A percentile compares a stretch with the other conserved stretches of the same genome.
Conservation (phyloP, 2,797 vertebrate genomes). For the Antennarius maculatus region DNA sequence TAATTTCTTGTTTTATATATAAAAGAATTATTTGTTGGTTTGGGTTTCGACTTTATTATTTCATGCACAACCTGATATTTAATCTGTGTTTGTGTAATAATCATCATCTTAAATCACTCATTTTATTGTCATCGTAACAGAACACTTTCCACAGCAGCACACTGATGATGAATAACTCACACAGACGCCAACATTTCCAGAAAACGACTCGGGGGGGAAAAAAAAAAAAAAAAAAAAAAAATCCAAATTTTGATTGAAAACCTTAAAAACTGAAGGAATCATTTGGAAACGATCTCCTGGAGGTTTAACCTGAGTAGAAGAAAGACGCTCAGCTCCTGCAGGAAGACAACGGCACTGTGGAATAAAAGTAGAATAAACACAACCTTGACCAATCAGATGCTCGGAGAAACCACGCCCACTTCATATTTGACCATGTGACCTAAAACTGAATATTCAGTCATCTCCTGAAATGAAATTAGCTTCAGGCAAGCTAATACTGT, state of each 20-base stretch:
- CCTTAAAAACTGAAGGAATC: not conserved
- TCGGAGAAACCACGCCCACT: not conserved
- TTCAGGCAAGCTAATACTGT: no score
- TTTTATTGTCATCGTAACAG: conserved; percentile 19
- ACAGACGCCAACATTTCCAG: not conserved
- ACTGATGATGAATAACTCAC: not conserved
- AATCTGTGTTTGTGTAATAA: no score
- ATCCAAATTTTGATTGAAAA: not conserved
- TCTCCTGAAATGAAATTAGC: no score
- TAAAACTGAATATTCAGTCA: no score
- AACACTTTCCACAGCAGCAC: conserved; percentile 18
- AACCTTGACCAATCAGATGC: not conserved
- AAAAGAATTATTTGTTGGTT: not conserved
- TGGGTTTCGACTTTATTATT: no score
- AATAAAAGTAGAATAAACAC: not conserved
- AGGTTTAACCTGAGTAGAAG: conserved; percentile 7
- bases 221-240: not conserved
- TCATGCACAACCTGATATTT: no score
- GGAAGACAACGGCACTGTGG: not conserved
- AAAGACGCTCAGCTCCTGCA: not conserved
- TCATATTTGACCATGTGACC: no score
- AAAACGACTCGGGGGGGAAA: not conserved
- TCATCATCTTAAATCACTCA: no score
- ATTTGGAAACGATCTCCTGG: no score
- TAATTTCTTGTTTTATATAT: no score